A percentile compares a stretch with the other conserved stretches of the same genome.
Conservation (phyloP, 1,140 invertebrate species). For the Eumaeus atala region DNA sequence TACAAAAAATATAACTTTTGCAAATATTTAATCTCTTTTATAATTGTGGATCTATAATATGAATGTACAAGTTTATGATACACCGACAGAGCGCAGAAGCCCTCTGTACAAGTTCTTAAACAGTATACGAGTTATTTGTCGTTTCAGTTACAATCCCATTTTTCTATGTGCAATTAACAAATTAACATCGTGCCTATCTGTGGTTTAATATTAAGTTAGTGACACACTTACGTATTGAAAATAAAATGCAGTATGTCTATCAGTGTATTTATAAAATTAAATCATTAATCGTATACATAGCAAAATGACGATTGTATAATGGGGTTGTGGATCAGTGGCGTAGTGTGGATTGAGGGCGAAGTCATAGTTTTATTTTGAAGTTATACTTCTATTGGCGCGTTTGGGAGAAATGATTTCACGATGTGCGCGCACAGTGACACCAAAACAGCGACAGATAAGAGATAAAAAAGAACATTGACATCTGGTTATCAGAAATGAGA, state of each 20-base stretch:
- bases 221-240: constrained; percentile 24
- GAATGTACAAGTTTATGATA: constrained; percentile 72
- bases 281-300: constrained; percentile 23
- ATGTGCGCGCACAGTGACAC: too few species aligned
- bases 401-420: too few species aligned
- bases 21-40: constrained; percentile 76
- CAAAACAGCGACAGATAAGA: too few species aligned
- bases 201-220: constrained; percentile 27
- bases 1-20: constrained; percentile 65
- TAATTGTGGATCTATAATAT: constrained; percentile 76
- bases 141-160: constrained; percentile 64
- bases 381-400: too few species aligned
- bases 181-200: constrained; percentile 35
- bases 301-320: constrained; percentile 32
- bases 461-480: too few species aligned
- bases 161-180: constrained; percentile 61
- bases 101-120: constrained; percentile 67
- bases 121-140: constrained; percentile 71
- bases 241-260: constrained; percentile 1
- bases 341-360: too few species aligned
- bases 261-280: constrained; percentile 6
- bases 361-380: too few species aligned
- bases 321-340: background rate
- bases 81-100: constrained; percentile 41
- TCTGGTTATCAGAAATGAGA: too few species aligned